Conservation (phyloP, 1,140 invertebrate genomes). For the Berghia stephanieae region DNA sequence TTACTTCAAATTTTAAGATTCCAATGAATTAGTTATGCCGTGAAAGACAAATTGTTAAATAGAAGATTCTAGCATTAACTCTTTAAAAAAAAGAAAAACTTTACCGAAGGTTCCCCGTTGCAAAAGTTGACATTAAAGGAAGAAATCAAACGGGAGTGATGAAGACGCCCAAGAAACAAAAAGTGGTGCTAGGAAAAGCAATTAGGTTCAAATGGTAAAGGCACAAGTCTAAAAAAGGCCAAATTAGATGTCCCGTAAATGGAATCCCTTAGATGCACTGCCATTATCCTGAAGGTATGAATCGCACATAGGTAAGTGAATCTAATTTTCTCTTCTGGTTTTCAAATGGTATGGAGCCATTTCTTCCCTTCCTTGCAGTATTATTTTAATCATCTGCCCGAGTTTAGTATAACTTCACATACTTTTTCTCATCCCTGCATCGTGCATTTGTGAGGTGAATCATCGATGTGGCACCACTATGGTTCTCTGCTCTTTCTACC, state of each 20-base stretch:
- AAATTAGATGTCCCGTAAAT: constrained; percentile 50
- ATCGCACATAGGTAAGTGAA: constrained; percentile 70
- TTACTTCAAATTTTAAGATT: too few relatives aligned
- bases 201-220: constrained; percentile 13
- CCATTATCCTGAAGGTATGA: constrained; percentile 89
- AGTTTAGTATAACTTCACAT: too few relatives aligned
- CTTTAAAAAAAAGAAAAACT: neutral
- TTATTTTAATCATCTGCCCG: too few relatives aligned
- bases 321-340: neutral
- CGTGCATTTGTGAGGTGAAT: too few relatives aligned
- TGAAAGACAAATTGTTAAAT: too few relatives aligned
- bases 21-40: too few relatives aligned
- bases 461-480: too few relatives aligned
- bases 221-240: constrained; percentile 38
- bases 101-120: neutral
- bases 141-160: neutral
- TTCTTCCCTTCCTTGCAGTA: neutral
- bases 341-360: neutral
- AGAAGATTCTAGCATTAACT: too few relatives aligned
- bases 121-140: neutral
- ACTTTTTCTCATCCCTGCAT: too few relatives aligned
- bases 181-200: constrained; percentile 43
- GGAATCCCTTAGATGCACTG: constrained; percentile 85
- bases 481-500: too few relatives aligned
- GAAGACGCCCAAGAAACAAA: constrained; percentile 16